Evolutionary conservation across 1,140 invertebrate genomes (phyloP).

Genomic region (Diachasma alloeum): DNA sequence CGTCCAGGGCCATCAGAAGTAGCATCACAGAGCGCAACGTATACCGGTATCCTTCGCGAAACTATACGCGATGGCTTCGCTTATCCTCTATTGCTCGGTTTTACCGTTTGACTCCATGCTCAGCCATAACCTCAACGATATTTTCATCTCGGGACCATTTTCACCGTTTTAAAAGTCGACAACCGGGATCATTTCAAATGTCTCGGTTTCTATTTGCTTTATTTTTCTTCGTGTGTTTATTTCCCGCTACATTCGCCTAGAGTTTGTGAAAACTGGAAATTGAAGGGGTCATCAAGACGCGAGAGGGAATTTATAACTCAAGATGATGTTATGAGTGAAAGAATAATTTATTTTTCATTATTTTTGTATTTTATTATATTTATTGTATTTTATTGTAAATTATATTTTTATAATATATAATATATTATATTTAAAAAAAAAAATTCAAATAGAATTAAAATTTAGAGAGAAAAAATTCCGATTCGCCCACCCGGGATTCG

Average conservation of each 20-base stretch:
- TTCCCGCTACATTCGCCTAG: neutral
- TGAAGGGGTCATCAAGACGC: too few relatives aligned
- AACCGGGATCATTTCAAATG: conserved; percentile 25
- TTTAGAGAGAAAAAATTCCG: too few relatives aligned
- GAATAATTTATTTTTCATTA: too few relatives aligned
- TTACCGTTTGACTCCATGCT: conserved; percentile 21
- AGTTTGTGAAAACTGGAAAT: neutral
- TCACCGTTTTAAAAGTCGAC: conserved; percentile 30
- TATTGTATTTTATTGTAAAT: too few relatives aligned
- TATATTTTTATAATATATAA: too few relatives aligned
- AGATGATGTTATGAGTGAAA: too few relatives aligned
- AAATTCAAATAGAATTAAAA: too few relatives aligned
- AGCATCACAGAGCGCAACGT: conserved; percentile 23
- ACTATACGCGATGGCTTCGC: conserved; percentile 56
- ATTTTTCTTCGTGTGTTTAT: neutral
- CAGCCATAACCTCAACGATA: conserved; percentile 1
- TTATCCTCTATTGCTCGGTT: conserved; percentile 62
- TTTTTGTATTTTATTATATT: too few relatives aligned
- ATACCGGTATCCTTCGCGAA: conserved; percentile 37
- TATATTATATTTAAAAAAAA: too few relatives aligned
- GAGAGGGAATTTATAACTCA: too few relatives aligned
- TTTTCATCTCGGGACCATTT: conserved; percentile 27
- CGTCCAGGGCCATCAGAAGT: conserved; percentile 54
- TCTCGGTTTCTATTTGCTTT: neutral
- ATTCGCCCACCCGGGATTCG: too few relatives aligned